phyloP scores from a whole-genome alignment of 2,888 invertebrate species.

The Myathropa florea region DNA sequence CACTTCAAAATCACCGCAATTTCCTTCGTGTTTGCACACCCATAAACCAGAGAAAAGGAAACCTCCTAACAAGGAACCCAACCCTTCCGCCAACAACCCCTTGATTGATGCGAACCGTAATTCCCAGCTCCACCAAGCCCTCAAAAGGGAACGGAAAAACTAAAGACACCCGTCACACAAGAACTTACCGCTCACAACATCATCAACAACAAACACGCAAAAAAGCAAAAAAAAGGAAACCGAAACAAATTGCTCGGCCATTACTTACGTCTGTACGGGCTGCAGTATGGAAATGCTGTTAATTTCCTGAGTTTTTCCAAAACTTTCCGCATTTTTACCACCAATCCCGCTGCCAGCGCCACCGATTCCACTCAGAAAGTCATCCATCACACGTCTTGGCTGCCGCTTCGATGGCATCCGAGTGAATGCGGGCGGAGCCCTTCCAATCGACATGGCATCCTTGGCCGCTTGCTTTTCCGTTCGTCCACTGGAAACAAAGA shows the following conservation, averaged over 20 bases:
- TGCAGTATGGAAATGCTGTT: conserved; percentile 83
- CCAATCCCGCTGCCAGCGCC: conserved; percentile 83
- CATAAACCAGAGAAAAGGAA: conserved; percentile 51
- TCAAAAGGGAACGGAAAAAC: too few relatives aligned
- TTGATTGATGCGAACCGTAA: conserved; percentile 64
- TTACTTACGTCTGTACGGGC: conserved; percentile 82
- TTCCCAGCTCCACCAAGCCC: conserved; percentile 21
- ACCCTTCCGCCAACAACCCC: conserved; percentile 30
- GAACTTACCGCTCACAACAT: conserved; percentile 2
- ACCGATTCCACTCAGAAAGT: conserved; percentile 83
- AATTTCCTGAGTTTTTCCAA: conserved; percentile 78
- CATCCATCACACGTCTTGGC: conserved; percentile 86
- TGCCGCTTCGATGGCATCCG: conserved; percentile 90
- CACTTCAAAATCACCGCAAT: conserved; percentile 25
- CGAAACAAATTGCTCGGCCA: conserved; percentile 67
- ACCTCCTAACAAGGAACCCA: conserved; percentile 47
- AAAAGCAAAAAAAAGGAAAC: conserved; percentile 68
- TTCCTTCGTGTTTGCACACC: conserved; percentile 50
- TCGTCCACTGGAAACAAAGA: conserved; percentile 82
- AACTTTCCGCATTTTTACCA: conserved; percentile 81
- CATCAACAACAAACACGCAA: neutral
- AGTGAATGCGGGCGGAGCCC: conserved; percentile 88
- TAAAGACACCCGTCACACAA: conserved; percentile 40
- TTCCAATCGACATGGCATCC: conserved; percentile 80
- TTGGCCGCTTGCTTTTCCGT: conserved; percentile 82